Evolutionary conservation across 1,140 invertebrate genomes (phyloP).

Genomic region (Drosophila auraria): DNA sequence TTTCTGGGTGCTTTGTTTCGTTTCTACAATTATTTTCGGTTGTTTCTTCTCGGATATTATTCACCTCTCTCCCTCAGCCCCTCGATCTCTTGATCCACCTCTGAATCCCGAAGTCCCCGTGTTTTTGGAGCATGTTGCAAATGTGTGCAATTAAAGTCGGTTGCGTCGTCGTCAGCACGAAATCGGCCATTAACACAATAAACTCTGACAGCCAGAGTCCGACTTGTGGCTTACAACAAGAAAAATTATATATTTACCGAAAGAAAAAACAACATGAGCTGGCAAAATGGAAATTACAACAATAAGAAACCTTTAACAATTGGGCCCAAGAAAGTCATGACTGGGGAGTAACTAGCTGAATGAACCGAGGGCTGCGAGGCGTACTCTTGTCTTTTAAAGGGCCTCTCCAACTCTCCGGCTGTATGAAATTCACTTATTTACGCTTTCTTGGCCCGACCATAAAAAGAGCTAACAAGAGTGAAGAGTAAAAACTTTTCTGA

Average conservation of each 20-base stretch:
- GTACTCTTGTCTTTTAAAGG: background rate
- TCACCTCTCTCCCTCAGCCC: background rate
- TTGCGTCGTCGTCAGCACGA: constrained; percentile 63
- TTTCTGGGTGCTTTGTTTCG: constrained; percentile 29
- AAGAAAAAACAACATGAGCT: constrained; percentile 47
- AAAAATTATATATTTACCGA: constrained; percentile 10
- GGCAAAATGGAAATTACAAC: constrained; percentile 60
- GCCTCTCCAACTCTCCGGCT: constrained; percentile 3
- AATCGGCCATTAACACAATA: constrained; percentile 77
- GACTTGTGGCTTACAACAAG: constrained; percentile 30
- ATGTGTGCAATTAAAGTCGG: constrained; percentile 62
- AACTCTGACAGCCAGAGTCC: constrained; percentile 60
- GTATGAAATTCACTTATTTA: constrained; percentile 71
- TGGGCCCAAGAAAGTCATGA: constrained; percentile 50
- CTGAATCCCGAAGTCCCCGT: background rate
- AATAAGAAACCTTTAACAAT: constrained; percentile 47
- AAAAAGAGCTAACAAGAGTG: constrained; percentile 16
- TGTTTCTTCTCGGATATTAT: constrained; percentile 16
- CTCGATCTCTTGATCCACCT: background rate
- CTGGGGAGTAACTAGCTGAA: constrained; percentile 21
- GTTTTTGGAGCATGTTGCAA: constrained; percentile 60
- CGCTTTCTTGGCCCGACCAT: constrained; percentile 67
- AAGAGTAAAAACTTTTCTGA: constrained; percentile 29
- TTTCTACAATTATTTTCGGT: constrained; percentile 56
- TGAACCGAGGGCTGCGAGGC: constrained; percentile 16